A percentile compares a stretch with the other conserved stretches of the same genome.
Conservation (phyloP, 2,888 invertebrate species). For the Drosophila borealis region DNA sequence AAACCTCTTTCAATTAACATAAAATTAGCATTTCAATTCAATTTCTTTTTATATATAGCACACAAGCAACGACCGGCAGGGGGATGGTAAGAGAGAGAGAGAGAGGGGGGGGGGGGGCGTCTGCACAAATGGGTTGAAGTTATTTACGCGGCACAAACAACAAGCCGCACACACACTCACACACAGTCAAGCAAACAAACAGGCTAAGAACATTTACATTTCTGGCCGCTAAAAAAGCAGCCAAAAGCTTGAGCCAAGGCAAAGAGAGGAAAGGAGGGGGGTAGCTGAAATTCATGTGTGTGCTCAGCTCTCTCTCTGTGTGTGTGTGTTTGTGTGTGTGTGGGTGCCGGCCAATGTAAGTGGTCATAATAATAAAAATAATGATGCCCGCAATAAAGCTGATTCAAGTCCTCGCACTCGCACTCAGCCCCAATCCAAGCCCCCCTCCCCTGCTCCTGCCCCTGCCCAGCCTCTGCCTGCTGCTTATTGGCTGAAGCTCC, state of each 20-base stretch:
- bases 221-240: constrained; percentile 51
- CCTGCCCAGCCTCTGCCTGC: constrained; percentile 1
- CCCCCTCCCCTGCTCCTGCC: background rate
- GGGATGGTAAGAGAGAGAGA: no score
- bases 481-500: constrained; percentile 56
- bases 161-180: constrained; percentile 17
- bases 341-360: constrained; percentile 73
- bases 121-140: constrained; percentile 76
- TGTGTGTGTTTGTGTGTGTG: constrained; percentile 25
- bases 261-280: background rate
- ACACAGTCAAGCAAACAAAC: constrained; percentile 22
- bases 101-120: background rate
- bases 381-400: constrained; percentile 84
- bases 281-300: constrained; percentile 64
- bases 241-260: constrained; percentile 10
- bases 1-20: constrained; percentile 83
- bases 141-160: constrained; percentile 63
- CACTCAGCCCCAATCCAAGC: background rate
- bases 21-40: constrained; percentile 84
- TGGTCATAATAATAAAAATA: constrained; percentile 84
- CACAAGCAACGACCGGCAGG: background rate
- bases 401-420: constrained; percentile 79
- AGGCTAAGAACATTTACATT: constrained; percentile 68
- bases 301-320: constrained; percentile 21
- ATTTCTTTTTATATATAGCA: constrained; percentile 78